Evolutionary conservation across 2,888 invertebrate species (phyloP).

Genomic region (Desoria tigrina): DNA sequence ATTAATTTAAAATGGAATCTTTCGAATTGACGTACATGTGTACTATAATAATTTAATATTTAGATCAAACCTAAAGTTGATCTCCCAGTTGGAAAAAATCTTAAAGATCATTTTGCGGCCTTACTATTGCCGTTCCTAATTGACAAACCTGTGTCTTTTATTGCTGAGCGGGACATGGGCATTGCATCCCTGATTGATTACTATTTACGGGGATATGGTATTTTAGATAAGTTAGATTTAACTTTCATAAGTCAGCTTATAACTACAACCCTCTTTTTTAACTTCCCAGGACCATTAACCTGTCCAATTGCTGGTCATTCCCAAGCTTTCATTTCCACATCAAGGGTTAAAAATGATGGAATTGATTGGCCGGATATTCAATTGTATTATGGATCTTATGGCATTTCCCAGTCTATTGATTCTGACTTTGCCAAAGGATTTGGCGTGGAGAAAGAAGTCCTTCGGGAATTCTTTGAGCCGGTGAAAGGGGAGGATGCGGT

Average conservation of each 20-base stretch:
- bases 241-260: no score
- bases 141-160: conserved; percentile 31
- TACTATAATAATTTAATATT: conserved; percentile 2
- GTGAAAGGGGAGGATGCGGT: conserved; percentile 36
- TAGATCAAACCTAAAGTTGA: conserved; percentile 41
- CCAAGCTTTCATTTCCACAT: conserved; percentile 82
- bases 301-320: conserved; percentile 85
- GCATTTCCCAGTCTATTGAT: conserved; percentile 24
- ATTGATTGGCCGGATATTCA: conserved; percentile 48
- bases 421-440: conserved; percentile 5
- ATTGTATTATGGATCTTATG: conserved; percentile 14
- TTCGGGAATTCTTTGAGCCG: background rate
- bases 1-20: no score
- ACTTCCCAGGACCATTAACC: conserved; percentile 80
- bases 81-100: conserved; percentile 43
- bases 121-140: conserved; percentile 32
- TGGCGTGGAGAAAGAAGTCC: background rate
- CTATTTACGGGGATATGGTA: conserved; percentile 36
- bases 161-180: conserved; percentile 45
- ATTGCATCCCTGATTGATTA: conserved; percentile 36
- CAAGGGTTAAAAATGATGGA: conserved; percentile 59
- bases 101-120: conserved; percentile 40
- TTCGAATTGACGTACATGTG: background rate
- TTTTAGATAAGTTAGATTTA: background rate
- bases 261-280: no score